A percentile compares a stretch with the other conserved stretches of the same genome.
These are phyloP conservation scores for Paralvinella palmiformis DNA, from an alignment of 1,140 invertebrate genomes.

Conservation along the genomic window DNA sequence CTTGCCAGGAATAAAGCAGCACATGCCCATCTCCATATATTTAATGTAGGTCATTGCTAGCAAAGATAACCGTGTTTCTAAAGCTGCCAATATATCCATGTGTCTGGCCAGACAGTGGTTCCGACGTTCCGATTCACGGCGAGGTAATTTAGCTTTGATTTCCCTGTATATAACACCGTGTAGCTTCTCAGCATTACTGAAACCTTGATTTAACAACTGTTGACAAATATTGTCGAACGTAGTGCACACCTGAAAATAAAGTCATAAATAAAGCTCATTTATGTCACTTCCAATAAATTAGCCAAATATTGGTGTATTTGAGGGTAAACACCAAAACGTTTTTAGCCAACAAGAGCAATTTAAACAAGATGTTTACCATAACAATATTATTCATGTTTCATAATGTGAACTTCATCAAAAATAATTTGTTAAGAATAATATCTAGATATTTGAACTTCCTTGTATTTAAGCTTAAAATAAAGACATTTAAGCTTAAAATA, in stretches of 20 bases:
- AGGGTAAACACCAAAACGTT: no score
- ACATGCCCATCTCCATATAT: constrained; percentile 72
- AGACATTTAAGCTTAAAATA: no score
- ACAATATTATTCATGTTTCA: no score
- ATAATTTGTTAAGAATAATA: no score
- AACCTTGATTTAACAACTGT: constrained; percentile 72
- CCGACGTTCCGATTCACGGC: constrained; percentile 80
- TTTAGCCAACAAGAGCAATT: no score
- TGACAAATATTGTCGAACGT: constrained; percentile 70
- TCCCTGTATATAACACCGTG: constrained; percentile 59
- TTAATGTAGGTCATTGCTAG: constrained; percentile 87
- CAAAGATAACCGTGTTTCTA: constrained; percentile 85
- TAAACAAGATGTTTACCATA: no score
- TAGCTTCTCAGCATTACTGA: constrained; percentile 69
- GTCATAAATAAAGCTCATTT: no score
- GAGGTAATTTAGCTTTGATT: constrained; percentile 75
- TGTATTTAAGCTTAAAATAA: no score
- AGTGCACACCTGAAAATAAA: constrained; percentile 85
- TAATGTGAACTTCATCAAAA: no score
- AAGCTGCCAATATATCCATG: constrained; percentile 79
- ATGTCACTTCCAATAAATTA: no score
- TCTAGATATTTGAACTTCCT: no score
- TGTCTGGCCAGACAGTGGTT: constrained; percentile 76
- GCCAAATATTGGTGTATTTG: no score
- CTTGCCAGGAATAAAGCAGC: constrained; percentile 90